Evolutionary conservation across 2,113 vertebrate genomes (phyloP), one percentile per base, ranked within the genome.

Genomic region (Silurus glanis): DNA sequence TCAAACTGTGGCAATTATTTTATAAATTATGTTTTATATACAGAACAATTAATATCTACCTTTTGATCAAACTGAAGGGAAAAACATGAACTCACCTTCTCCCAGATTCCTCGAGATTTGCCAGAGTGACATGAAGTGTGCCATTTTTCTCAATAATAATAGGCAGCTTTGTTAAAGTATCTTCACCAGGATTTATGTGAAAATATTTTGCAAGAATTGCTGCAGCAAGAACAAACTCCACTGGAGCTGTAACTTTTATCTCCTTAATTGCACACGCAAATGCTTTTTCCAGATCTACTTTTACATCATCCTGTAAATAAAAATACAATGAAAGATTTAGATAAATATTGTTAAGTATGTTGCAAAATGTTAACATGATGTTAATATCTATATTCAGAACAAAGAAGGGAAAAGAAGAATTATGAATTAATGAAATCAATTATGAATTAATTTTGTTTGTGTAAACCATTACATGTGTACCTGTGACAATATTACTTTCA

Each of bases 201-300:
- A 72, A 1, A 49, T n/a, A 9, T 16, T 23, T 0, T 28, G 66
- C 23, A 61, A 86, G 37, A 25, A 37, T 1, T 69, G 85, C 78
- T 71, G 85, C 85, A 58, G 80, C 85, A 12, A 86, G 78, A 61
- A 86, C 85, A 47, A 12, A 71, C 47, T 80, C 53, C 47, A 86
- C 47, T n/a, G 85, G 28, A 72, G 55, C 5, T 0, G 13, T 16
- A 12, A 0, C 2, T 13, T 28, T 59, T 37, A 3, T 23, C 23
- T 2, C 17, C 4, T 12, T 6, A n/a, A 81, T 5, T 17, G 78
- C 66, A 12, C 10, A 0, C 5, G 25, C 6, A 72, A 81, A 59
- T 49, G 28, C 66, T 59, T 16, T 28, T 5, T 45, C 23, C 13
- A 81, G 1, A 10, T 0, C 10, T 12, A 7, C 0, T 19, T 55